phyloP scores from a whole-genome alignment of 1,140 invertebrate species.

The Lysiphlebus fabarum region DNA sequence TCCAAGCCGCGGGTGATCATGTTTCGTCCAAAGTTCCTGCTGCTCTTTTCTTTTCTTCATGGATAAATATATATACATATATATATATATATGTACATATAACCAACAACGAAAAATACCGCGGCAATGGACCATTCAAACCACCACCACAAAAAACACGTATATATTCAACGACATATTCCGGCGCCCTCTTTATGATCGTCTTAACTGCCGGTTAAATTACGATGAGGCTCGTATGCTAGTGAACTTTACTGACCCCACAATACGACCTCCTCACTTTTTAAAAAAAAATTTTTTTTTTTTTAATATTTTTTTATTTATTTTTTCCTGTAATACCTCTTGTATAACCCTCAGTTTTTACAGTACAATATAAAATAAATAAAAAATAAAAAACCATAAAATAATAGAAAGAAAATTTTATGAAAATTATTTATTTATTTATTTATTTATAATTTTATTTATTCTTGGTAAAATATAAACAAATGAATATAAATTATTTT shows the following conservation, averaged over 20 bases:
- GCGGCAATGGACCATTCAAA: too few species aligned
- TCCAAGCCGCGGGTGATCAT: constrained; percentile 25
- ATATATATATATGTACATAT: constrained; percentile 6
- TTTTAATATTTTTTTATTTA: too few species aligned
- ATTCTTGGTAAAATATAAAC: too few species aligned
- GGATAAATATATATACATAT: background rate
- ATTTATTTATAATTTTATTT: too few species aligned
- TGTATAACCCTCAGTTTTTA: too few species aligned
- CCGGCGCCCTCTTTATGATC: constrained; percentile 28
- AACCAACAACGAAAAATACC: constrained; percentile 7
- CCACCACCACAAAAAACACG: background rate
- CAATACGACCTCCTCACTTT: constrained; percentile 11
- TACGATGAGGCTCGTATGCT: constrained; percentile 23
- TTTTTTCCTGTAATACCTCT: too few species aligned
- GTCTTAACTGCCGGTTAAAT: constrained; percentile 31
- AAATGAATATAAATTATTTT: too few species aligned
- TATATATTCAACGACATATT: constrained; percentile 24
- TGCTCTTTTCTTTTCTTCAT: constrained; percentile 11
- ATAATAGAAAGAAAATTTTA: too few species aligned
- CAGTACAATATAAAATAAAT: too few species aligned
- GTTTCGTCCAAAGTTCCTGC: constrained; percentile 20
- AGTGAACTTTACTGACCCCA: constrained; percentile 19
- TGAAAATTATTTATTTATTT: too few species aligned
- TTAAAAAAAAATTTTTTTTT: too few species aligned
- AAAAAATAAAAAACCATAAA: too few species aligned